These are phyloP conservation scores for Boulengeromyrus knoepffleri DNA, from an alignment of 2,113 vertebrate species.

Conservation along the genomic window DNA sequence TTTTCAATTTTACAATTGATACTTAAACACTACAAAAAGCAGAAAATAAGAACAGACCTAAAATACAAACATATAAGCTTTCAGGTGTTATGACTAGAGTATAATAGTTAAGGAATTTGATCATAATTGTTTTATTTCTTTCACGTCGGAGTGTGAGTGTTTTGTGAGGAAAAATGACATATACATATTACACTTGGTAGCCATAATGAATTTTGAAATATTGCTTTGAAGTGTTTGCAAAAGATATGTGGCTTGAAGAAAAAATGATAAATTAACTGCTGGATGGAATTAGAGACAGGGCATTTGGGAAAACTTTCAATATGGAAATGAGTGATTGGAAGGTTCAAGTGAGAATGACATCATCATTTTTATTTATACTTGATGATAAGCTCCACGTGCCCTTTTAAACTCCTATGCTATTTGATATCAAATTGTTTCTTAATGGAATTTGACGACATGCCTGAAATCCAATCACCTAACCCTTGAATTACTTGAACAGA, in stretches of 20 bases:
- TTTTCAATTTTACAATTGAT: not conserved
- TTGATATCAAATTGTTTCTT: conserved; percentile 54
- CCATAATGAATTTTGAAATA: conserved; percentile 65
- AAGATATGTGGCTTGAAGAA: conserved; percentile 42
- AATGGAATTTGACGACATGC: conserved; percentile 55
- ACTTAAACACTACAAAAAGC: not conserved
- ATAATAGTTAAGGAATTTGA: not conserved
- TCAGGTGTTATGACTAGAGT: not conserved
- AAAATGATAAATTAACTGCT: conserved; percentile 71
- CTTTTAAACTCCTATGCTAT: conserved; percentile 40
- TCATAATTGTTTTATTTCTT: not conserved
- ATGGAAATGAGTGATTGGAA: conserved; percentile 56
- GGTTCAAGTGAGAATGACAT: conserved; percentile 44
- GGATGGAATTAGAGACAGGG: conserved; percentile 58
- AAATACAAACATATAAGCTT: not conserved
- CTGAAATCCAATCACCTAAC: conserved; percentile 55
- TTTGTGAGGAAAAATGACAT: conserved; percentile 40
- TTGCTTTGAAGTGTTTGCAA: conserved; percentile 49
- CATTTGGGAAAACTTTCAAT: conserved; percentile 33
- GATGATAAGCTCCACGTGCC: conserved; percentile 45
- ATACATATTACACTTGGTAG: conserved; percentile 32
- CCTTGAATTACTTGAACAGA: conserved; percentile 42
- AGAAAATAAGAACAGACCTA: not conserved
- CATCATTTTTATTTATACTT: conserved; percentile 57
- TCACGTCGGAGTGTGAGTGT: not conserved